Evolutionary conservation across 2,797 vertebrate genomes (phyloP).

Genomic region (Coendou prehensilis): DNA sequence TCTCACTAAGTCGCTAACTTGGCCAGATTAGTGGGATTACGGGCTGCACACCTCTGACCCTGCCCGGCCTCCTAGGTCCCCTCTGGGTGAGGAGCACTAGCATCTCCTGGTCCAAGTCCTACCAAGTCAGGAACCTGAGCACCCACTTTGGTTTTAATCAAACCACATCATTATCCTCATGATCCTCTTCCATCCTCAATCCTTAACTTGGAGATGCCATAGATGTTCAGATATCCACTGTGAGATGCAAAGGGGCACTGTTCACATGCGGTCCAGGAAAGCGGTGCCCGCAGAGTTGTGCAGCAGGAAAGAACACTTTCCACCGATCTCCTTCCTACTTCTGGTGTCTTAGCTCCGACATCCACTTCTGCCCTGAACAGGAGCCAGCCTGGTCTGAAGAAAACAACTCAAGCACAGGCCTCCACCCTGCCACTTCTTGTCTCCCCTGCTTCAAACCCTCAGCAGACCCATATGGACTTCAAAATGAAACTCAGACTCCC

Average conservation of each 20-base stretch:
- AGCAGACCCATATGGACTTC: background rate
- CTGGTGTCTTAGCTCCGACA: background rate
- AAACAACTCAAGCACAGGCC: background rate
- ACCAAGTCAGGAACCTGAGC: background rate
- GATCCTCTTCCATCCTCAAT: background rate
- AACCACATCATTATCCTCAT: background rate
- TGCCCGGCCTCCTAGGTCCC: background rate
- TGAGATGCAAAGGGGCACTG: background rate
- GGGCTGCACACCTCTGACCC: background rate
- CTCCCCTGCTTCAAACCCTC: background rate
- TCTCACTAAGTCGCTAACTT: background rate
- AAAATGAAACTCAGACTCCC: background rate
- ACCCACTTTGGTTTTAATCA: background rate
- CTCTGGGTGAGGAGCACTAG: background rate
- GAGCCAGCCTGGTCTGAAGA: background rate
- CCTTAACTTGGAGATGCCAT: background rate
- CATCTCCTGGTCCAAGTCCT: background rate
- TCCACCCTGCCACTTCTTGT: background rate
- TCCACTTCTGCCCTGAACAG: background rate
- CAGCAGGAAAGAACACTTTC: background rate
- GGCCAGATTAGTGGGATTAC: background rate
- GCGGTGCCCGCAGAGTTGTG: background rate
- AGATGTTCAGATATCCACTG: background rate
- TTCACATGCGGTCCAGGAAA: background rate
- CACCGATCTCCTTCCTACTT: background rate